Evolutionary conservation across 2,113 vertebrate genomes (phyloP).

Genomic region (Crotalus tigris): DNA sequence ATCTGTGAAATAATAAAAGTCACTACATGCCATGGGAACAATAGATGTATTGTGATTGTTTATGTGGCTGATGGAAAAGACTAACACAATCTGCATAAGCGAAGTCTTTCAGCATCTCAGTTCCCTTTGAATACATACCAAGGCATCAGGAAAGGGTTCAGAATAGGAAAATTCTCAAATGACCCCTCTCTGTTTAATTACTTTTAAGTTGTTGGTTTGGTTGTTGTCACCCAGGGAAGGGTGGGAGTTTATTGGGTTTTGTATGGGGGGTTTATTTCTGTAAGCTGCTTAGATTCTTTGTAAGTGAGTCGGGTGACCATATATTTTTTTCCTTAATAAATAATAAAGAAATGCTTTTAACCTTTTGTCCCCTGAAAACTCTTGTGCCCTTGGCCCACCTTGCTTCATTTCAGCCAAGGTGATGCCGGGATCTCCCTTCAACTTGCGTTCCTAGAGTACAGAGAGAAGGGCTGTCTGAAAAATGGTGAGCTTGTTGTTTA

Average conservation of each 20-base stretch:
- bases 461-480: constrained; percentile 29
- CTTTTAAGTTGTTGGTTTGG: background rate
- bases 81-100: background rate
- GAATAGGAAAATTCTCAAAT: background rate
- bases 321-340: background rate
- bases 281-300: background rate
- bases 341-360: background rate
- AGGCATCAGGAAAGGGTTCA: background rate
- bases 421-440: background rate
- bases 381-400: background rate
- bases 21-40: background rate
- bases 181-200: background rate
- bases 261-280: background rate
- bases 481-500: constrained; percentile 36
- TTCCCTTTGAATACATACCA: background rate
- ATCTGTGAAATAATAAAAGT: background rate
- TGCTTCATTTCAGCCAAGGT: background rate
- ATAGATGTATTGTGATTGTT: background rate
- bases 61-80: background rate
- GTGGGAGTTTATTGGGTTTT: background rate
- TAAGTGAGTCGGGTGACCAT: background rate
- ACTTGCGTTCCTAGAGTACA: constrained; percentile 11
- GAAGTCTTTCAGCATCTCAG: background rate
- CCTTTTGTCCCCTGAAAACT: background rate
- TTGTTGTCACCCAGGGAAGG: background rate